phyloP scores from a whole-genome alignment of 2,113 vertebrate species.

The Epinephelus cyanopodus region DNA sequence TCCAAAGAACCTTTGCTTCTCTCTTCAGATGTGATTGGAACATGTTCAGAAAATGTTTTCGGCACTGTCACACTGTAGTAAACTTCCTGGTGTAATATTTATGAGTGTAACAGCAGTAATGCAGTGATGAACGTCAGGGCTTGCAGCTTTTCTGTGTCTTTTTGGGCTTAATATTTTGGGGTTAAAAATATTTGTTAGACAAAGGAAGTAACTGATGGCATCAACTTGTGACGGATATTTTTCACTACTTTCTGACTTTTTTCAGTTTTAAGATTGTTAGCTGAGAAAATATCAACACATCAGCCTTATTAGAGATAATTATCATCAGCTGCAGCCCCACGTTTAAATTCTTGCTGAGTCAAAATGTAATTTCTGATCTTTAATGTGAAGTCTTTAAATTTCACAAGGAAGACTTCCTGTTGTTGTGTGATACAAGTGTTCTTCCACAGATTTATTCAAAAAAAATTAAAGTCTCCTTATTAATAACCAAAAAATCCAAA shows the following conservation, averaged over 20 bases:
- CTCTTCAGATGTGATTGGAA: not conserved
- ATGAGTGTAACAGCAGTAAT: not conserved
- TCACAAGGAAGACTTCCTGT: not conserved
- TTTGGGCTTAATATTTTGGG: not conserved
- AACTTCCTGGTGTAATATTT: not conserved
- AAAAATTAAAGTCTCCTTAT: too few species aligned
- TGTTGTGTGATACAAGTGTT: not conserved
- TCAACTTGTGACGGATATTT: not conserved
- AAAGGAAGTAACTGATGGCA: not conserved
- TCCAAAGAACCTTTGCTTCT: not conserved
- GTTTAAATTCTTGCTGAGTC: too few species aligned
- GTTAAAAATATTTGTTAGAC: not conserved
- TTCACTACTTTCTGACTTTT: not conserved
- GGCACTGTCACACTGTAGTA: not conserved
- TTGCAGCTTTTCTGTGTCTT: too few species aligned
- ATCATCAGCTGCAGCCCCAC: not conserved
- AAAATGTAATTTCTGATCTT: not conserved
- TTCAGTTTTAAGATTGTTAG: not conserved
- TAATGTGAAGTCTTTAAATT: not conserved
- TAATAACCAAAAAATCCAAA: too few species aligned
- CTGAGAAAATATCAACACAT: not conserved
- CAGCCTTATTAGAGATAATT: not conserved
- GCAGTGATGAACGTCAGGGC: not conserved
- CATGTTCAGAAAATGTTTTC: not conserved
- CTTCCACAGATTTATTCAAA: too few species aligned